These are phyloP conservation scores for Disparrhopalites patrizii DNA, from an alignment of 2,888 invertebrate species.

Conservation along the genomic window DNA sequence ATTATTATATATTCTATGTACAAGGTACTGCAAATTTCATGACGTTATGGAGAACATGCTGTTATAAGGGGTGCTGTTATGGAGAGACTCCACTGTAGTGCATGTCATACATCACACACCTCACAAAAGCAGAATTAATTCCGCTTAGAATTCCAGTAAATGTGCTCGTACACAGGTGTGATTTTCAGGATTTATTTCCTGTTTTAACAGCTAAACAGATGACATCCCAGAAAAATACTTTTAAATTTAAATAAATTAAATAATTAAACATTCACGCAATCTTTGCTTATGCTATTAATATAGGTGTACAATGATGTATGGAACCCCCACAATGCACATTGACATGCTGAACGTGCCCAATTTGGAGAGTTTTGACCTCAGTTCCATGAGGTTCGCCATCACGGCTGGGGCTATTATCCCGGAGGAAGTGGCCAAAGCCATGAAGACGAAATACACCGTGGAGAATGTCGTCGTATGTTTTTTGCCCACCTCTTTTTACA, in stretches of 20 bases:
- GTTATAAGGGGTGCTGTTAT: too few relatives aligned
- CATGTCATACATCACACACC: too few relatives aligned
- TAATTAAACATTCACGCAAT: too few relatives aligned
- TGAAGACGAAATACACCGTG: constrained; percentile 47
- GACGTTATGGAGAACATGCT: too few relatives aligned
- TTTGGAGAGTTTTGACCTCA: constrained; percentile 53
- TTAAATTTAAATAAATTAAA: neutral
- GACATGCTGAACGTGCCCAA: constrained; percentile 62
- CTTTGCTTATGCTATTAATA: neutral
- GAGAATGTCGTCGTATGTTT: constrained; percentile 34
- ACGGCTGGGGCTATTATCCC: constrained; percentile 72
- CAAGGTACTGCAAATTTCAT: too few relatives aligned
- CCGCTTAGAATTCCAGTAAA: too few relatives aligned
- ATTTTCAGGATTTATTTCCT: too few relatives aligned
- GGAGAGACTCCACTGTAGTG: too few relatives aligned
- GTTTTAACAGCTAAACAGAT: too few relatives aligned
- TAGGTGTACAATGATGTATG: constrained; percentile 68
- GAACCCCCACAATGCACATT: constrained; percentile 76
- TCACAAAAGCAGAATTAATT: too few relatives aligned
- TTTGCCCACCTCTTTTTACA: neutral
- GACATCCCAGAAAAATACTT: neutral
- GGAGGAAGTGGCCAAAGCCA: constrained; percentile 52
- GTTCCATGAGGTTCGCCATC: constrained; percentile 56
- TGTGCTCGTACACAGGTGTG: too few relatives aligned
- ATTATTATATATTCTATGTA: too few relatives aligned